A percentile compares a stretch with the other conserved stretches of the same genome.
Evolutionary conservation across 2,113 vertebrate species (phyloP).

Genomic region (Bambusicola thoracicus): DNA sequence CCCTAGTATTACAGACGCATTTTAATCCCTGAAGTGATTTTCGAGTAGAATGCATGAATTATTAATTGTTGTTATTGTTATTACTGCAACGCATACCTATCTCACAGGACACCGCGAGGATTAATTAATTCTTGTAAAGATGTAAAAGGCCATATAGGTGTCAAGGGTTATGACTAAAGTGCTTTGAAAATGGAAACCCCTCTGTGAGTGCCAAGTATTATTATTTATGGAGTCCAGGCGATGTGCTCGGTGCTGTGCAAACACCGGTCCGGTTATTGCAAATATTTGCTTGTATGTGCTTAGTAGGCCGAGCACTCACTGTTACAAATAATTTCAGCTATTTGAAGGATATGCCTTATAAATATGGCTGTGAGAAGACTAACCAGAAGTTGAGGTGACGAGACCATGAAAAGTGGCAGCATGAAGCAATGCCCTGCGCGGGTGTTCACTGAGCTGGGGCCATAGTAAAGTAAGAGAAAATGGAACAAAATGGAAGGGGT

Average conservation of each 20-base stretch:
- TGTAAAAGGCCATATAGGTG: conserved; percentile 63
- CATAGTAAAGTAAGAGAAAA: background rate
- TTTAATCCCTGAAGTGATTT: conserved; percentile 71
- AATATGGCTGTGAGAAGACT: background rate
- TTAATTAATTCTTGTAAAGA: conserved; percentile 75
- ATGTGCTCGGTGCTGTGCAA: conserved; percentile 51
- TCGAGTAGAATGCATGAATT: conserved; percentile 61
- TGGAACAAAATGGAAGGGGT: background rate
- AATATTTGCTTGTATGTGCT: conserved; percentile 61
- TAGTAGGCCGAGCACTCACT: background rate
- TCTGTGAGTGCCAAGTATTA: conserved; percentile 57
- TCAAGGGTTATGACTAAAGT: conserved; percentile 68
- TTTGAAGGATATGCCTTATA: conserved; percentile 1
- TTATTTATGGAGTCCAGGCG: conserved; percentile 58
- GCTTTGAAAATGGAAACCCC: conserved; percentile 68
- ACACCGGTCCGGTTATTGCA: conserved; percentile 47
- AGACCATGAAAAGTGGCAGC: background rate
- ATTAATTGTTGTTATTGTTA: conserved; percentile 69
- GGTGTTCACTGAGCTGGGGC: rapidly evolving
- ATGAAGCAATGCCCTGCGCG: background rate
- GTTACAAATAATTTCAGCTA: conserved; percentile 18
- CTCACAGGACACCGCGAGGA: conserved; percentile 60
- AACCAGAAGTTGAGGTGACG: background rate
- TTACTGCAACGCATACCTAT: conserved; percentile 47
- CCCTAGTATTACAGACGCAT: conserved; percentile 51